phyloP scores from a whole-genome alignment of 2,797 vertebrate species.

The Staurois parvus region DNA sequence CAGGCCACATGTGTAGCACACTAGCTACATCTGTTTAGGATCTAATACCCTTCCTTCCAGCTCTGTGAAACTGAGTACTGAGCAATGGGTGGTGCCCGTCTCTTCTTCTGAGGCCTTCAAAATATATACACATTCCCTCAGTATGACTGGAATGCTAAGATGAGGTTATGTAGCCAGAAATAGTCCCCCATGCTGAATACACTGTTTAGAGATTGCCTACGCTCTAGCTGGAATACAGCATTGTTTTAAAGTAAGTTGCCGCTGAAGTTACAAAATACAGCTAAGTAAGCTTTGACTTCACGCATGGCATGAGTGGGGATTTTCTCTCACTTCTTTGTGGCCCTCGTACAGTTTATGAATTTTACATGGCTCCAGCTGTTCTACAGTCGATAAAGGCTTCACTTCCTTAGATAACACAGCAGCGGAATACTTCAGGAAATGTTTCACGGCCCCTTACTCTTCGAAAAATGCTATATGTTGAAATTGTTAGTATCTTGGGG shows the following conservation, averaged over 20 bases:
- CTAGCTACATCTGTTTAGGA: not conserved
- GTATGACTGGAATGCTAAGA: not conserved
- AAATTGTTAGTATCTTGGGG: too few relatives aligned
- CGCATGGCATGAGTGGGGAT: not conserved
- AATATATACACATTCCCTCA: not conserved
- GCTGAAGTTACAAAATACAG: not conserved
- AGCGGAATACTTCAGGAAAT: not conserved
- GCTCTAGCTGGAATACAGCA: too few relatives aligned
- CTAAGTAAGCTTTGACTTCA: not conserved
- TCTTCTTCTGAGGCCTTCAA: not conserved
- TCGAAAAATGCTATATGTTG: too few relatives aligned
- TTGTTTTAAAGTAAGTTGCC: not conserved
- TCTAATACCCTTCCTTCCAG: not conserved
- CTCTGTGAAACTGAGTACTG: not conserved
- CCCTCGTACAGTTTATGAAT: not conserved
- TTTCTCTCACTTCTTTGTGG: not conserved
- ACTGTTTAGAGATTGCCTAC: too few relatives aligned
- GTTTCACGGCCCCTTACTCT: too few relatives aligned
- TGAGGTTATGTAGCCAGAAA: not conserved
- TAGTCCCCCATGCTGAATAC: not conserved
- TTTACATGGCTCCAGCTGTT: not conserved
- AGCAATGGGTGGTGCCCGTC: not conserved
- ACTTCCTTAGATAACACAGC: not conserved
- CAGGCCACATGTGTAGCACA: not conserved
- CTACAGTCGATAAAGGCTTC: not conserved